phyloP scores from a whole-genome alignment of 2,888 invertebrate genomes.

The Apotomis turbidana region DNA sequence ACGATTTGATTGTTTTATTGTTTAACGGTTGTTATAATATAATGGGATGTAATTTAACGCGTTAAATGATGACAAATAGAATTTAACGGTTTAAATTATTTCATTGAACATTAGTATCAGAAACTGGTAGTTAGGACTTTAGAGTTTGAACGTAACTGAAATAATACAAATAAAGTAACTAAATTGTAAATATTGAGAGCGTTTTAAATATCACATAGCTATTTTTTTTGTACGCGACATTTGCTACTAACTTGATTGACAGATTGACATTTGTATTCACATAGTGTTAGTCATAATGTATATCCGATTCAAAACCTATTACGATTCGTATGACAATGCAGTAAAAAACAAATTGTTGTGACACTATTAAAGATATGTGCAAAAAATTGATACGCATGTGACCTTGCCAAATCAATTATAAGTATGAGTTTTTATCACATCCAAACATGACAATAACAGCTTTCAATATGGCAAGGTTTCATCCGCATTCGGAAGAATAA shows the following conservation, averaged over 20 bases:
- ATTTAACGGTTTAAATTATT: not conserved
- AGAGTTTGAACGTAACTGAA: too few species aligned
- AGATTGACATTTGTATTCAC: constrained; percentile 30
- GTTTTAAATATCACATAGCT: not conserved
- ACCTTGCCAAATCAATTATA: constrained; percentile 38
- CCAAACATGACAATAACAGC: constrained; percentile 1
- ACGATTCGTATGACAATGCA: constrained; percentile 10
- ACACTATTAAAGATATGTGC: constrained; percentile 8
- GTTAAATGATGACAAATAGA: not conserved
- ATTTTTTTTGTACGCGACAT: not conserved
- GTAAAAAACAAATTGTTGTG: constrained; percentile 12
- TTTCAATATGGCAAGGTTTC: constrained; percentile 40
- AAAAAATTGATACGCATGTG: constrained; percentile 33
- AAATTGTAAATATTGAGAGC: not conserved
- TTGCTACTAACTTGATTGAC: constrained; percentile 12
- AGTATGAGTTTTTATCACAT: constrained; percentile 20
- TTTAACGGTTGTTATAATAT: constrained; percentile 22
- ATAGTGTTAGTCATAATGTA: constrained; percentile 3
- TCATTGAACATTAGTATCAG: not conserved
- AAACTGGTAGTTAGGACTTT: too few species aligned
- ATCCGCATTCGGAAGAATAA: constrained; percentile 18
- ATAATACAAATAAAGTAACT: too few species aligned
- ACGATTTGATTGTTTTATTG: constrained; percentile 15
- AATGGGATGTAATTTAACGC: constrained; percentile 6
- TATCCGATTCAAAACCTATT: constrained; percentile 1